These are phyloP conservation scores for Pempheris klunzingeri DNA, from an alignment of 2,797 vertebrate species.

Conservation along the genomic window DNA sequence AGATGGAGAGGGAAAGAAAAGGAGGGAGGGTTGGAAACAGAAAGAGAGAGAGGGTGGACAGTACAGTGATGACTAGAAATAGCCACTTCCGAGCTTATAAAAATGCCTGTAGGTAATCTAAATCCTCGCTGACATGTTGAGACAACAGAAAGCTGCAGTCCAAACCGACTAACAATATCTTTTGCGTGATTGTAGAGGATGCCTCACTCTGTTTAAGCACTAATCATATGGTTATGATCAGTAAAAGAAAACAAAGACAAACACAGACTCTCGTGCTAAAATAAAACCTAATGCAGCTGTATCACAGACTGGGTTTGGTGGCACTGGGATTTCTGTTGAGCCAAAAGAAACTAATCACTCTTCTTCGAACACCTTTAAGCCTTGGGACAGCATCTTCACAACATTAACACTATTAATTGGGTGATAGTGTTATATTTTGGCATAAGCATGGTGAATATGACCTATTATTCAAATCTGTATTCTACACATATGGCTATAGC, in stretches of 20 bases:
- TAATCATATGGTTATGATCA: background rate
- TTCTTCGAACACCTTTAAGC: background rate
- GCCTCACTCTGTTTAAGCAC: background rate
- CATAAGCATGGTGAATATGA: background rate
- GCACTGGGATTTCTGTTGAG: background rate
- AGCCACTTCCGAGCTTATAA: background rate
- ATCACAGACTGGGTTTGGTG: background rate
- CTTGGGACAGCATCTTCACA: background rate
- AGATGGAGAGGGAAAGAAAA: slow-evolving; percentile 15
- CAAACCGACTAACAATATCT: slow-evolving; percentile 2
- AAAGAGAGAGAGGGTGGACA: background rate
- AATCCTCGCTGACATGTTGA: background rate
- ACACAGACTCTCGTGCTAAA: background rate
- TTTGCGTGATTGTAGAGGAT: background rate
- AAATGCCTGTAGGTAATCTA: background rate
- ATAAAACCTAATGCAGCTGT: background rate
- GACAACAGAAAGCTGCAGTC: background rate
- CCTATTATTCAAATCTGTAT: background rate
- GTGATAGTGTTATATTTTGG: background rate
- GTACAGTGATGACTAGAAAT: background rate
- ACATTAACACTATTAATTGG: background rate
- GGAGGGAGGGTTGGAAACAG: slow-evolving; percentile 3
- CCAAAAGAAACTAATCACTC: background rate
- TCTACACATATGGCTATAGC: background rate
- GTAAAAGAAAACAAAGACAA: background rate